Evolutionary conservation across 2,888 invertebrate species (phyloP), one percentile per base, ranked within the genome.

Genomic region (Linnaemya tessellans): DNA sequence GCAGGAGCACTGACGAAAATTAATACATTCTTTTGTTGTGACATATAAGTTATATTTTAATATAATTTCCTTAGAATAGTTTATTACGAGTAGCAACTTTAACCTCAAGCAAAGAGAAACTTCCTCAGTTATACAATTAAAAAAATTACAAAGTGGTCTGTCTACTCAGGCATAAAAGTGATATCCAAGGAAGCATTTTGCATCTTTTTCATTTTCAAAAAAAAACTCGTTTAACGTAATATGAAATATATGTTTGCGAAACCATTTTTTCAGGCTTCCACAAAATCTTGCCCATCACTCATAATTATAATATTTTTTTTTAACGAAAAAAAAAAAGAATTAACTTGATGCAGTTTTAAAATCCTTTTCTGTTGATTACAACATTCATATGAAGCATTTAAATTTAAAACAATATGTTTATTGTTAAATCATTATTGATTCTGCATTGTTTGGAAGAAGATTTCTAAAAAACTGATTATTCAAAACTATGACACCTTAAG

Each of bases 401-500:
- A 68, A 54, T 43, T 43, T 30, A 13, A 43, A 62, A 74, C 46
- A 80, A 74, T 74, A 51, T 10, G 18, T 20, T 43, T 64, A 81
- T 81, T 81, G 75, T 81, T 68, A 54, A 70, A 68, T 81, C 62
- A 68, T 81, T 67, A 67, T 58, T 67, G 60, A 22, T 70, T 49
- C 1, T 20, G 1, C 7, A 41, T 64, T 74, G 68, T 74, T 25
- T 30, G 30, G 13, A 11, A 49, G 43, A 41, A 70, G 84, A 84
- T 84, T 75, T 84, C 70, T 51, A 20, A 65, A 70, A 70, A 84
- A 80, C 65, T 74, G 84, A 84, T 84, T 80, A 84, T 49, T 60
- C 41, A 68, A 71, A 80, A 75, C 67, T 35, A 30, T 74, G 80
- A 75, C 81, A 81, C 81, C 35, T 81, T 68, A 62, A 75, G 30